Conservation (phyloP, 2,888 invertebrate genomes). For the Ichneumon xanthorius region DNA sequence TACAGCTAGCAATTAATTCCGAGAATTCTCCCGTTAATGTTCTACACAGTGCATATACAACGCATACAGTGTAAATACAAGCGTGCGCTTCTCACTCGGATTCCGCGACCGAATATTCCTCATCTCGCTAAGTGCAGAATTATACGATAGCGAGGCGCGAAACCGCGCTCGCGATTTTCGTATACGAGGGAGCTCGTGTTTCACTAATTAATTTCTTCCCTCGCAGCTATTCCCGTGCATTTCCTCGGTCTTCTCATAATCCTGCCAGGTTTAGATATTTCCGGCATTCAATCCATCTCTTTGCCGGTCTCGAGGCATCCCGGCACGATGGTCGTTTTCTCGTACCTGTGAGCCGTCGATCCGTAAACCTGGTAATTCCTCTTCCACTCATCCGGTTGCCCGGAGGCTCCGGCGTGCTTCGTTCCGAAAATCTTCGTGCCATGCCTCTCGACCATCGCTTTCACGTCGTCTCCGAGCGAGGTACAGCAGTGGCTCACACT, state of each 20-base stretch:
- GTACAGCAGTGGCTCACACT: neutral
- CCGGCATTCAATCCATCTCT: slow-evolving; percentile 19
- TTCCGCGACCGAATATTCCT: slow-evolving; percentile 41
- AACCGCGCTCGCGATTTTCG: slow-evolving; percentile 19
- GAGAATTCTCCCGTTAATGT: slow-evolving; percentile 10
- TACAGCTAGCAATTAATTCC: neutral
- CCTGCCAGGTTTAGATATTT: slow-evolving; percentile 14
- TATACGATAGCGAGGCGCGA: slow-evolving; percentile 18
- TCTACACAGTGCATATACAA: neutral
- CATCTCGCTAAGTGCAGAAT: slow-evolving; percentile 66
- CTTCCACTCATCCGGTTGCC: neutral
- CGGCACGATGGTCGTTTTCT: neutral
- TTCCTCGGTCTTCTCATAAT: neutral
- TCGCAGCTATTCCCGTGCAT: neutral
- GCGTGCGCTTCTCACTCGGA: neutral
- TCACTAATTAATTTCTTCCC: slow-evolving; percentile 64
- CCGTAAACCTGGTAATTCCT: neutral
- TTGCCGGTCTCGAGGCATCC: neutral
- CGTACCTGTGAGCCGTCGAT: neutral
- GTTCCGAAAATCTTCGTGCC: neutral
- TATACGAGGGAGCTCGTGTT: slow-evolving; percentile 19
- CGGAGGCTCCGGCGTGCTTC: neutral
- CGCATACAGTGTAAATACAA: neutral
- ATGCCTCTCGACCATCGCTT: neutral
- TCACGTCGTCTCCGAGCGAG: neutral